Conservation (phyloP, 2,888 invertebrate species). For the Pachymerium ferrugineum region DNA sequence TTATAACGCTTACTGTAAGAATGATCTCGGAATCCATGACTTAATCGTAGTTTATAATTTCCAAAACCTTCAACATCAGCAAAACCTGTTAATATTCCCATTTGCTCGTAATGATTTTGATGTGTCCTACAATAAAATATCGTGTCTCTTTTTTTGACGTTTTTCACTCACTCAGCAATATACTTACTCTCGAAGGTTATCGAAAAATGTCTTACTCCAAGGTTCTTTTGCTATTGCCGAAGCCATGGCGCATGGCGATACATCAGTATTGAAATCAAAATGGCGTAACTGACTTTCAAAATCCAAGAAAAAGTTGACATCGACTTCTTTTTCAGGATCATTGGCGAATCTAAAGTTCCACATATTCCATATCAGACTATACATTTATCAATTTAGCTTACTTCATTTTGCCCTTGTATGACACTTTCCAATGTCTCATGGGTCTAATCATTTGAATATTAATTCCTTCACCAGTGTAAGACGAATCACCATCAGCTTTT, state of each 20-base stretch:
- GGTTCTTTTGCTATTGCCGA: background rate
- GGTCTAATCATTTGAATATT: background rate
- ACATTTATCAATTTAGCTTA: no score
- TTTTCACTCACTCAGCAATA: no score
- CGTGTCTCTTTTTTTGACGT: no score
- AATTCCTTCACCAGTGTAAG: background rate
- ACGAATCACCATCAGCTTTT: background rate
- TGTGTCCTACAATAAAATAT: conserved; percentile 58
- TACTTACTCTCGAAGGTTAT: background rate
- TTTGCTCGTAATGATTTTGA: conserved; percentile 79
- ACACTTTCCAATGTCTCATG: background rate
- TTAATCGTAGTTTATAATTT: conserved; percentile 53
- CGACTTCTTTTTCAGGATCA: background rate
- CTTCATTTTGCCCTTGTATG: background rate
- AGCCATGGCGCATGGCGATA: background rate
- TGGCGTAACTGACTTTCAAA: background rate
- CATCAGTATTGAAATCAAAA: background rate
- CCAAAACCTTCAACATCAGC: conserved; percentile 54
- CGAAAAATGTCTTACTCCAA: background rate
- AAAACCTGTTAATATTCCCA: conserved; percentile 60
- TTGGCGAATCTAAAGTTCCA: background rate
- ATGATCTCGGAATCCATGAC: conserved; percentile 72
- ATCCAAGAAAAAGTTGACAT: background rate
- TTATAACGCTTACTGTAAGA: conserved; percentile 59
- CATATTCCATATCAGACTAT: no score